Evolutionary conservation across 92 coral and sea anemone species (phyloP).

Genomic region (Phenganax marumi): DNA sequence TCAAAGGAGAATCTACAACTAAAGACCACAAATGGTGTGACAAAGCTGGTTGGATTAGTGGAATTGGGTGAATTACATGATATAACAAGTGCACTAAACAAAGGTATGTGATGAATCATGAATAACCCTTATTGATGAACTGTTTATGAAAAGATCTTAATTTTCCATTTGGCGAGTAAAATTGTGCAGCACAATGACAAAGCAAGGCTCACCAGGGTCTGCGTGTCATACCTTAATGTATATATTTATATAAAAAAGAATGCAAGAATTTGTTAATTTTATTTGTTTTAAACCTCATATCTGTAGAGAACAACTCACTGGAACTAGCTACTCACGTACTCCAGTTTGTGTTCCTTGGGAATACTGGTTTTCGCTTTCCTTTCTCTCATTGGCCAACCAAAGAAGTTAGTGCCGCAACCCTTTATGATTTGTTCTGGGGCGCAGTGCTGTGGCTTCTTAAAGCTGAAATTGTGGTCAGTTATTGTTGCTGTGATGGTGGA

Average conservation of each 20-base stretch:
- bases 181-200: too few relatives aligned
- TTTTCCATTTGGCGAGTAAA: background rate
- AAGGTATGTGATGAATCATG: background rate
- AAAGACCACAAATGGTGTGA: too few relatives aligned
- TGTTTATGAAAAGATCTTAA: background rate
- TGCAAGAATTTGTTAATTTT: too few relatives aligned
- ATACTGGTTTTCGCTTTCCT: constrained; percentile 59
- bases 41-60: too few relatives aligned
- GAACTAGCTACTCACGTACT: constrained; percentile 55
- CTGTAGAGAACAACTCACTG: constrained; percentile 38
- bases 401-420: constrained; percentile 25
- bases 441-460: constrained; percentile 34
- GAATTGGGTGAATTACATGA: constrained; percentile 24
- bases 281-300: background rate
- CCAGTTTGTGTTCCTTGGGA: constrained; percentile 59
- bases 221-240: too few relatives aligned
- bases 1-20: too few relatives aligned
- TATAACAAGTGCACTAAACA: constrained; percentile 24
- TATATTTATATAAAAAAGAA: too few relatives aligned
- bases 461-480: constrained; percentile 30
- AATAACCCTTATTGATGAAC: background rate
- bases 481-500: constrained; percentile 62
- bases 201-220: too few relatives aligned
- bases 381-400: constrained; percentile 59
- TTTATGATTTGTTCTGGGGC: background rate